Evolutionary conservation across 2,888 invertebrate genomes (phyloP).

Genomic region (Sepiola atlantica): DNA sequence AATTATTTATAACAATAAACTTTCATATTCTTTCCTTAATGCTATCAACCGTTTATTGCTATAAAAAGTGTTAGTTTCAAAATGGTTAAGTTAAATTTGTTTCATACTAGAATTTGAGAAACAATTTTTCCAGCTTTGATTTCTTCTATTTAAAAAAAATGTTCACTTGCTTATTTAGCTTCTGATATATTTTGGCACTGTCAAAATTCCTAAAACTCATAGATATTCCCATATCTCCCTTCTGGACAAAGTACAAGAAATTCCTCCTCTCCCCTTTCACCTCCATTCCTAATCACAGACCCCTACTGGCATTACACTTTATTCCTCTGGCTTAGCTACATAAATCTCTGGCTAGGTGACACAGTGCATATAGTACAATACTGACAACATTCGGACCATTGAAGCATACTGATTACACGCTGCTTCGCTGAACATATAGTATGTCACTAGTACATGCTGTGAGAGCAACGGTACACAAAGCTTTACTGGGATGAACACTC

Average conservation of each 20-base stretch:
- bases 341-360: neutral
- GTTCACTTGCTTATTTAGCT: too few species aligned
- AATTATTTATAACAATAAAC: too few species aligned
- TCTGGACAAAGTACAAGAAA: neutral
- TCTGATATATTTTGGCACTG: neutral
- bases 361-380: neutral
- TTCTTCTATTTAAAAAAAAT: too few species aligned
- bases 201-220: neutral
- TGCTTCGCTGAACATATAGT: neutral
- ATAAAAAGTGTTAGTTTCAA: too few species aligned
- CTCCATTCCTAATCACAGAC: neutral
- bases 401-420: neutral
- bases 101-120: too few species aligned
- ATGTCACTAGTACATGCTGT: constrained; percentile 32
- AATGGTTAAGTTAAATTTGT: too few species aligned
- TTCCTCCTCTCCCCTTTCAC: neutral
- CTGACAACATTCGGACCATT: neutral
- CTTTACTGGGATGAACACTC: neutral
- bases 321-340: neutral
- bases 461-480: neutral
- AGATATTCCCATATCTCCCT: neutral
- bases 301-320: neutral
- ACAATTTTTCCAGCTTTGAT: too few species aligned
- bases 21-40: too few species aligned
- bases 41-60: too few species aligned